Evolutionary conservation across 2,888 invertebrate species (phyloP), one percentile per base, ranked within the genome.

Genomic region (Macrophya alboannulata): DNA sequence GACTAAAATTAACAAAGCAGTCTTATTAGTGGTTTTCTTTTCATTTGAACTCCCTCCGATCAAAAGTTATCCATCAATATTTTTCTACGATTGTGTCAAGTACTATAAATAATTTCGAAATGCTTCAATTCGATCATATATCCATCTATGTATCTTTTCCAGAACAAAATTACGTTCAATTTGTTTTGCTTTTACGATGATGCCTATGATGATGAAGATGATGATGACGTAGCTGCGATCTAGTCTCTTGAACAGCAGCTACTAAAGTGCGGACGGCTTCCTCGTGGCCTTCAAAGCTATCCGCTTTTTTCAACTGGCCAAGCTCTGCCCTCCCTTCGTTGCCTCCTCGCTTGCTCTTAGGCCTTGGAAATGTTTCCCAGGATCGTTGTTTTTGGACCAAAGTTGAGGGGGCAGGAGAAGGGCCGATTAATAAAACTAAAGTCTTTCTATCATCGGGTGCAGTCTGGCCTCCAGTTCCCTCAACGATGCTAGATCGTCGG

Each of bases 201-300:
- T 83, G 83, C 12, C 83, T 68, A 87, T 92, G 91, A 86, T 92
- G 92, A 87, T 92, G 92, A 25, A 90, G 89, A 82, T 92, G 92
- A 85, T 92, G 92, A 72, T 93, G 92, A 65, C 92, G 91, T 31
- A 92, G 89, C 90, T 95, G 95, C 89, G 95, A 94, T 85, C 96
- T 93, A 0, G 95, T 96, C 91, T 96, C 96, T 89, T 96, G 96
- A 0, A 96, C 96, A 72, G 96, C 96, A 5, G 96, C 96, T 6
- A 96, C 96, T 82, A 96, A 92, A 48, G 96, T 96, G 86, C 96
- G 94, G 1, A 96, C 96, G 1, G 96, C 96, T 90, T 96, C 96
- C 92, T 96, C 96, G 91, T 96, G 96, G 1, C 96, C 96, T 91
- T 96, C 96, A 90, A 96, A 96, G 90, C 96, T 96, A 89, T 96